These are phyloP conservation scores for Trissolcus japonicus DNA, from an alignment of 2,888 invertebrate genomes.

Conservation along the genomic window DNA sequence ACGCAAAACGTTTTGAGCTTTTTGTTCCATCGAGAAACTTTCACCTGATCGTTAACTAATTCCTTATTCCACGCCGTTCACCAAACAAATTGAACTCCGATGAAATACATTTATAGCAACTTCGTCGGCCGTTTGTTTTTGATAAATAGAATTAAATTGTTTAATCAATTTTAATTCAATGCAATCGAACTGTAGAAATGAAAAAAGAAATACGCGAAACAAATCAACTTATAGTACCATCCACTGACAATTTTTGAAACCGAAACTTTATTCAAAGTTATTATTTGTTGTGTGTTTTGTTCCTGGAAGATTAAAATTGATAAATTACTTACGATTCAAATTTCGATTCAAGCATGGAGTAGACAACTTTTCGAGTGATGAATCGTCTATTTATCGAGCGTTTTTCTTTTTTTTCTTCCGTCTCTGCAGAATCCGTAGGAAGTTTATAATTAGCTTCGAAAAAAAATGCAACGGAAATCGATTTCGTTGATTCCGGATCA, in stretches of 20 bases:
- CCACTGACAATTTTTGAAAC: neutral
- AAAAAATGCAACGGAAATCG: slow-evolving; percentile 85
- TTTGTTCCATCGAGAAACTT: slow-evolving; percentile 29
- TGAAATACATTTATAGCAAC: slow-evolving; percentile 38
- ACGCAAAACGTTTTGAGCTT: slow-evolving; percentile 1
- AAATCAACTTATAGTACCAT: slow-evolving; percentile 22
- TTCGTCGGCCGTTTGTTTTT: slow-evolving; percentile 22
- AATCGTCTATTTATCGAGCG: slow-evolving; percentile 57
- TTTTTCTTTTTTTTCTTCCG: slow-evolving; percentile 37
- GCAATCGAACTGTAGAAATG: slow-evolving; percentile 17
- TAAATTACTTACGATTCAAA: slow-evolving; percentile 66
- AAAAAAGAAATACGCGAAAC: slow-evolving; percentile 7
- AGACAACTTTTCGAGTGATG: slow-evolving; percentile 64
- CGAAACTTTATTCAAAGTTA: neutral
- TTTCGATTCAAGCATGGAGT: slow-evolving; percentile 67
- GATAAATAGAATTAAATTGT: slow-evolving; percentile 42
- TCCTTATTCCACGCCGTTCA: slow-evolving; percentile 10
- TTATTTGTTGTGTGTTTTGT: neutral
- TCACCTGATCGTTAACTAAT: slow-evolving; percentile 37
- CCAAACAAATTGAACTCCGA: slow-evolving; percentile 39
- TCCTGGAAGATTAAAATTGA: neutral
- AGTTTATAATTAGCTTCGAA: slow-evolving; percentile 83
- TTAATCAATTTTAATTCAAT: slow-evolving; percentile 37
- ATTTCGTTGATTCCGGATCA: slow-evolving; percentile 79
- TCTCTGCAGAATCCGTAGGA: slow-evolving; percentile 77